Conservation (phyloP, 2,797 vertebrate genomes). For the Peromyscus nudipes region DNA sequence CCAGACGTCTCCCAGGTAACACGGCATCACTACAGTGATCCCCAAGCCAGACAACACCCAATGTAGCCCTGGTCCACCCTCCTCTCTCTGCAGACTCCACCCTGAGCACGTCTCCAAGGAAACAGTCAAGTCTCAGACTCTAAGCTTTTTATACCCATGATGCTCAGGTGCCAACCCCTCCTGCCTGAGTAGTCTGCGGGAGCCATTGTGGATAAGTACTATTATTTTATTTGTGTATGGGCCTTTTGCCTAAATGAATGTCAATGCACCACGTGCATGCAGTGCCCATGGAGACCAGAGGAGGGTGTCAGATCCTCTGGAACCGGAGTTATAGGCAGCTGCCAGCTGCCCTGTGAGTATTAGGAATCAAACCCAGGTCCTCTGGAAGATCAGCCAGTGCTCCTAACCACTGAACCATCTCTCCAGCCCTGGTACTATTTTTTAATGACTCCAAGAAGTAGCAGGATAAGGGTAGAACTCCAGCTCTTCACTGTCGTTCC, state of each 20-base stretch:
- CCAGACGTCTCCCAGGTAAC: background rate
- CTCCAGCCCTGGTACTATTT: background rate
- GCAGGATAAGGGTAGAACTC: background rate
- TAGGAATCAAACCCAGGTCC: background rate
- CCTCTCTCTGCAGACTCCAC: background rate
- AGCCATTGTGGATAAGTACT: background rate
- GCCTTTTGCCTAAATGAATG: background rate
- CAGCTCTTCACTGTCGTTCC: background rate
- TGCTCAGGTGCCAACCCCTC: background rate
- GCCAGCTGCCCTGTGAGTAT: background rate
- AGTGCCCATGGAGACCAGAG: background rate
- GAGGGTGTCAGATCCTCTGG: background rate
- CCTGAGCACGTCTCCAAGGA: accelerated
- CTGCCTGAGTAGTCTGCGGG: accelerated
- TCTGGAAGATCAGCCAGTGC: background rate
- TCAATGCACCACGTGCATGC: background rate
- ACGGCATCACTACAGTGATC: background rate
- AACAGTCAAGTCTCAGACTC: background rate
- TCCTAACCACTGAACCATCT: background rate
- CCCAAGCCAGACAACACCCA: background rate
- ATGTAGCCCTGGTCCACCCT: accelerated
- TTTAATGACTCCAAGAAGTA: background rate
- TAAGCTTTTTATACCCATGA: too few species aligned
- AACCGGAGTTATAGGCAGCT: background rate
- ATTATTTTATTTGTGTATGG: background rate